phyloP scores from a whole-genome alignment of 2,888 invertebrate genomes.

The Willowsia nigromaculata region DNA sequence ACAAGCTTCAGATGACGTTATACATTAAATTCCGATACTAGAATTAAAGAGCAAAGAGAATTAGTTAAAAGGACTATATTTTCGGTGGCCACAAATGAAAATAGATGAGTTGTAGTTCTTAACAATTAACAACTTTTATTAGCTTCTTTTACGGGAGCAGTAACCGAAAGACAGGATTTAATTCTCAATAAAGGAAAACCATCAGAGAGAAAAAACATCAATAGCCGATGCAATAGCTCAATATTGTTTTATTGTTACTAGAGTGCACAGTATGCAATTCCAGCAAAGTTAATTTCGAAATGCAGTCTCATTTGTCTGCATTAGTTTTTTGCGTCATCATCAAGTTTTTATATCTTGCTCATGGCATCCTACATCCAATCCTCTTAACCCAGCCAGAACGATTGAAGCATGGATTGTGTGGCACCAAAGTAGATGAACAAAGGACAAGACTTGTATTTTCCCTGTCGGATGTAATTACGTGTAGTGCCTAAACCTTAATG shows the following conservation, averaged over 20 bases:
- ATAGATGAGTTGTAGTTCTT: slow-evolving; percentile 2
- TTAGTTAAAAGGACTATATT: neutral
- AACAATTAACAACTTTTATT: too few species aligned
- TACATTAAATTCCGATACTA: too few species aligned
- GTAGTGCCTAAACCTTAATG: neutral
- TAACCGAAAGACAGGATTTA: too few species aligned
- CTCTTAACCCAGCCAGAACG: slow-evolving; percentile 27
- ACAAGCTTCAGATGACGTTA: too few species aligned
- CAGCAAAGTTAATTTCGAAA: slow-evolving; percentile 33
- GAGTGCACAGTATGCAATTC: neutral
- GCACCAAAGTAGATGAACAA: neutral
- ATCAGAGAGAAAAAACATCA: too few species aligned
- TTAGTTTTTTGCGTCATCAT: neutral
- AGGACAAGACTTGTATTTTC: neutral
- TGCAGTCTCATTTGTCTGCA: slow-evolving; percentile 12
- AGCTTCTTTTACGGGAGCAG: too few species aligned
- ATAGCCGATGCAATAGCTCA: too few species aligned
- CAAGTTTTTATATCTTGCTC: neutral
- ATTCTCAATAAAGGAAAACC: neutral
- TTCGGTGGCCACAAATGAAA: slow-evolving; percentile 6
- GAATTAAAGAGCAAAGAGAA: neutral
- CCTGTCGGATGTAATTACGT: slow-evolving; percentile 44
- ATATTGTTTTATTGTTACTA: too few species aligned
- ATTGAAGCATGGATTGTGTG: neutral
- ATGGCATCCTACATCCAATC: neutral